Base-by-base conservation (phyloP, 2,113 vertebrate genomes). In the Eurypyga helias region DNA sequence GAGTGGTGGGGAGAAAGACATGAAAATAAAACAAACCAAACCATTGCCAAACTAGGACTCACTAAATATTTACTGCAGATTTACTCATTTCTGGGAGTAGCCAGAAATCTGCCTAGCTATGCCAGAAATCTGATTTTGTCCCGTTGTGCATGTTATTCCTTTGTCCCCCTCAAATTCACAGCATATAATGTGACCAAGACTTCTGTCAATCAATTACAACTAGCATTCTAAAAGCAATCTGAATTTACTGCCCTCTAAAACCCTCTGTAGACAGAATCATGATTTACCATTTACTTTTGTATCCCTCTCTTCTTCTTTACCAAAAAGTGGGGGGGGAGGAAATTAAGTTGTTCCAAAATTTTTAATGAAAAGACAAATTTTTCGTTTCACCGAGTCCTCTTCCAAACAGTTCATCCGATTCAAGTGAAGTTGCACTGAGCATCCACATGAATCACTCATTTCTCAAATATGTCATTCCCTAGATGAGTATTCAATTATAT, bases 251-350 rank as follows among this genome's bases (percentile, higher is more conserved):
- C 23, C 36, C 29, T 33, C 38, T 20, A 66, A 66, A 77, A 54
- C 16, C 13, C 61, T 45, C 43, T 49, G 19, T 23, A 45, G 54
- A n/a, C 16, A 51, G 33, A 45, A 15, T 10, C 1, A 33, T 15
- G 10, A 67, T 49, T 67, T 84, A 49, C 18, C 12, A 36, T 67
- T 61, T 93, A 17, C 34, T 13, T 67, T 55, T 17, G 7, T 62
- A 61, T 55, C 23, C 13, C 20, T 36, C 34, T 34, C 23, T 70
- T 57, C 26, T 29, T 41, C 45, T 36, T 83, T 61, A 61, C 23
- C 11, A 55, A 61, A 34, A 45, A 15, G 18, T 1, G 2, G 6
- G 6, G 5, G 4, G 2, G 4, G 4, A 2, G 2, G 2, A 3
- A 57, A 64, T 34, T 41, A 16, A 81, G 5, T 10, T 0, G 0